Conservation (phyloP, 2,888 invertebrate species). For the Eupithecia dodoneata region DNA sequence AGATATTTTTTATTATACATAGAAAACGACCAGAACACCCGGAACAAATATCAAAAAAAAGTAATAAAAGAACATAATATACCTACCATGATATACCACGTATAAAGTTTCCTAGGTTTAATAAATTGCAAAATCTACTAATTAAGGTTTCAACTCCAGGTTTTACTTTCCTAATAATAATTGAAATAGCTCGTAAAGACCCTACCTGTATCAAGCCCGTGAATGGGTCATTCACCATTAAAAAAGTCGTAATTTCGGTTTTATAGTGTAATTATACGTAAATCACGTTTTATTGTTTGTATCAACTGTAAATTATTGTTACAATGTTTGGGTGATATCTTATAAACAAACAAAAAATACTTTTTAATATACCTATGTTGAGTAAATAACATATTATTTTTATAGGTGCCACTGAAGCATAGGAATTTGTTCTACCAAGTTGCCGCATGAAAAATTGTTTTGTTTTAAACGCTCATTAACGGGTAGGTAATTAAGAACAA, state of each 20-base stretch:
- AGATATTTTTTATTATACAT: too few relatives aligned
- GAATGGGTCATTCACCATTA: conserved; percentile 21
- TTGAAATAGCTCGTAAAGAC: conserved; percentile 18
- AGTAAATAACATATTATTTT: not conserved
- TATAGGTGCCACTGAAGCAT: not conserved
- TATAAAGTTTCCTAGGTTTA: not conserved
- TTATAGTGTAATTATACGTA: conserved; percentile 36
- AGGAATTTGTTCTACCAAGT: not conserved
- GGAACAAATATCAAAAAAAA: too few relatives aligned
- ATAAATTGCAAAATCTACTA: conserved; percentile 7
- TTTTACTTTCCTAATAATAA: conserved; percentile 12
- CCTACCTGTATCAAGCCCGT: conserved; percentile 16
- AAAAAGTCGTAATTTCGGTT: conserved; percentile 38
- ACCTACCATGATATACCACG: not conserved
- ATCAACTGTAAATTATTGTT: conserved; percentile 28
- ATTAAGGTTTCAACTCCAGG: conserved; percentile 12
- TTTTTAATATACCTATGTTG: not conserved
- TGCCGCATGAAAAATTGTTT: conserved; percentile 46
- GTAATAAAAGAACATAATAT: too few relatives aligned
- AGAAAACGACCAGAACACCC: too few relatives aligned
- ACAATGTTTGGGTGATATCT: conserved; percentile 26
- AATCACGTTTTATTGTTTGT: conserved; percentile 31
- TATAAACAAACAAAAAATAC: not conserved
- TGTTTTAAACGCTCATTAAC: conserved; percentile 70
- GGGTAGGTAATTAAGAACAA: conserved; percentile 75